Percentiles rank a stretch among this genome's conserved stretches.
These are phyloP conservation scores for Dioctria rufipes DNA, from an alignment of 2,888 invertebrate genomes.

Conservation along the genomic window DNA sequence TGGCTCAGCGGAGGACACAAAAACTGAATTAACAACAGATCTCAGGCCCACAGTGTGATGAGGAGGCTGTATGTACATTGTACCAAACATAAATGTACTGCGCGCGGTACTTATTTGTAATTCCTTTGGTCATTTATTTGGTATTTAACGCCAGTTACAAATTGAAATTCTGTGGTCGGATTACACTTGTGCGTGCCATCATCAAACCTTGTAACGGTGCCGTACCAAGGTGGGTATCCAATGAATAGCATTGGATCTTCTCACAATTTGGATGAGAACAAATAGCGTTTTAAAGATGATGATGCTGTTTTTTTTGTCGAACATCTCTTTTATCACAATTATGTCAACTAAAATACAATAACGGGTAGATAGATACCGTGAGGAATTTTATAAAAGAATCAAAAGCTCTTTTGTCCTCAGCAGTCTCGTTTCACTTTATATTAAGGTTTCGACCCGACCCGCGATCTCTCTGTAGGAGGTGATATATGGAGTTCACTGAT, in stretches of 20 bases:
- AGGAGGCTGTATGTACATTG: background rate
- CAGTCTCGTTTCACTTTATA: conserved; percentile 47
- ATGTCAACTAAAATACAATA: conserved; percentile 46
- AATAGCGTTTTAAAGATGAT: conserved; percentile 51
- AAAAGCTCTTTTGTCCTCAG: conserved; percentile 20
- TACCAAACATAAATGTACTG: background rate
- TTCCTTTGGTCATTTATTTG: conserved; percentile 52
- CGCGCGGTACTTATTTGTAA: conserved; percentile 36
- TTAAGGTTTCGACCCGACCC: conserved; percentile 22
- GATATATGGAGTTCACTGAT: conserved; percentile 48
- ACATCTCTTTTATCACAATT: conserved; percentile 44
- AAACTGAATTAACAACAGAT: conserved; percentile 43
- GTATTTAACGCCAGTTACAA: conserved; percentile 52
- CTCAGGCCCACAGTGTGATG: background rate
- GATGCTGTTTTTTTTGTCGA: conserved; percentile 31
- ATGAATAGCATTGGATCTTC: conserved; percentile 36
- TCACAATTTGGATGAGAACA: conserved; percentile 52
- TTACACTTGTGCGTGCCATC: conserved; percentile 52
- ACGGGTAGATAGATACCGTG: conserved; percentile 31
- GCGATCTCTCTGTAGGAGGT: conserved; percentile 17
- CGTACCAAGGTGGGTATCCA: background rate
- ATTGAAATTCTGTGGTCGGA: conserved; percentile 55
- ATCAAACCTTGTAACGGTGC: conserved; percentile 34
- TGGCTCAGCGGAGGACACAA: conserved; percentile 43
- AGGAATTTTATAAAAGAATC: conserved; percentile 39